These are phyloP conservation scores for Myotis daubentonii DNA, from an alignment of 2,797 vertebrate species.

Conservation along the genomic window DNA sequence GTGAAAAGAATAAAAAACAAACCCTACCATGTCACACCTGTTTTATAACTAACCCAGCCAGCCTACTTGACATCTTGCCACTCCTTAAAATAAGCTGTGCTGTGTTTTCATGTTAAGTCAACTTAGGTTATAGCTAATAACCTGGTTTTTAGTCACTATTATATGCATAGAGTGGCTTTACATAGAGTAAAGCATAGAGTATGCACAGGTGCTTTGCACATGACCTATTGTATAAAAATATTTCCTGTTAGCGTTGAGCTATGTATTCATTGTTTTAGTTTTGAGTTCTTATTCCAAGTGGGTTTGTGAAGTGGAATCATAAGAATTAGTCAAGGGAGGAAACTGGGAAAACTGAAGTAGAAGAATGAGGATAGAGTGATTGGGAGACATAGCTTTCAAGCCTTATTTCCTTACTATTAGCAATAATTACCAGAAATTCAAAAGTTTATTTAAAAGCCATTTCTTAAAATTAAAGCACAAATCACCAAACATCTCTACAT, in stretches of 20 bases:
- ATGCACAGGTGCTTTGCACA: neutral
- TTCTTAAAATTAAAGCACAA: neutral
- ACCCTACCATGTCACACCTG: neutral
- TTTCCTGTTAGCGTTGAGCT: neutral
- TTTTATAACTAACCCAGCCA: constrained; percentile 17
- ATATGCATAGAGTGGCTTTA: neutral
- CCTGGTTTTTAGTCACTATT: neutral
- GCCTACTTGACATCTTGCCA: neutral
- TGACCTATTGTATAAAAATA: neutral
- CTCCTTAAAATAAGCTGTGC: constrained; percentile 39
- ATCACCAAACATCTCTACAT: neutral
- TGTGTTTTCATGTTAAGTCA: neutral
- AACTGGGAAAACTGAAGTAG: neutral
- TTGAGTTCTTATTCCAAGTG: constrained; percentile 40
- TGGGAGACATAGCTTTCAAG: neutral
- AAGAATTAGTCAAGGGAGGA: constrained; percentile 34
- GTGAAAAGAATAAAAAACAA: neutral
- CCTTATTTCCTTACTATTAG: neutral
- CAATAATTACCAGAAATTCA: constrained; percentile 19
- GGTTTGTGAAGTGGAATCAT: neutral
- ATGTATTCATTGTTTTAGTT: neutral
- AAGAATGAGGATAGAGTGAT: neutral
- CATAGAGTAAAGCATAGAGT: neutral
- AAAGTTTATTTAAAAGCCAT: constrained; percentile 26
- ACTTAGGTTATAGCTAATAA: neutral